These are phyloP conservation scores for Digitonthophagus gazella DNA, from an alignment of 2,888 invertebrate genomes.

Conservation along the genomic window DNA sequence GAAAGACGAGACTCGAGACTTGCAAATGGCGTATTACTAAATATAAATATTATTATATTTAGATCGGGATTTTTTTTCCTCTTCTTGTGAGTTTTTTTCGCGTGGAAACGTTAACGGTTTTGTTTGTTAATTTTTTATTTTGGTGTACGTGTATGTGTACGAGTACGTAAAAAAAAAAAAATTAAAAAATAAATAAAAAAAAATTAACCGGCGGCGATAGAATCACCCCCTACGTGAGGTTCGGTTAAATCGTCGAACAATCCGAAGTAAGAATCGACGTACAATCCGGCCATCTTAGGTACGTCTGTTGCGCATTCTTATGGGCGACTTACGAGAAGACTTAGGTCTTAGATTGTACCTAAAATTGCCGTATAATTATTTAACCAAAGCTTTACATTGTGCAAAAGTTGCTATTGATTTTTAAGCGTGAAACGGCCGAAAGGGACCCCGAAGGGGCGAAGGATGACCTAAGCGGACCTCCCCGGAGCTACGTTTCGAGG, in stretches of 20 bases:
- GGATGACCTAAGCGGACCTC: background rate
- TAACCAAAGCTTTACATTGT: constrained; percentile 53
- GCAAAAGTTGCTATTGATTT: constrained; percentile 53
- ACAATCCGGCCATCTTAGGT: constrained; percentile 34
- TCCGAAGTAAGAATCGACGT: constrained; percentile 29
- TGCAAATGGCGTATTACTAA: constrained; percentile 52
- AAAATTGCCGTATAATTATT: constrained; percentile 51
- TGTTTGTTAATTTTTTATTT: constrained; percentile 24
- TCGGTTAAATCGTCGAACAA: constrained; percentile 45
- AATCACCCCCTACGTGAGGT: constrained; percentile 49
- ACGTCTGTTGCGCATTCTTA: constrained; percentile 43
- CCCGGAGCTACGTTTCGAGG: background rate
- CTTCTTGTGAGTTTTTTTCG: constrained; percentile 27
- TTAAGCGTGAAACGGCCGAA: constrained; percentile 44
- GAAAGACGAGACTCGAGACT: constrained; percentile 30
- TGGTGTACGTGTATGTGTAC: background rate
- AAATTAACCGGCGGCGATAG: constrained; percentile 34
- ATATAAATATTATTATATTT: constrained; percentile 52
- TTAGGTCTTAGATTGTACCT: constrained; percentile 44
- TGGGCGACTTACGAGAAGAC: constrained; percentile 41
- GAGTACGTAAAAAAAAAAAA: constrained; percentile 12
- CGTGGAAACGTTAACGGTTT: too few relatives aligned
- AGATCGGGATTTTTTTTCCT: constrained; percentile 37
- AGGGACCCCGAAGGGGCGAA: constrained; percentile 27
- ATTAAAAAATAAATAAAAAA: constrained; percentile 18